Evolutionary conservation across 1,140 invertebrate genomes (phyloP).

Genomic region (Drosophila serrata): DNA sequence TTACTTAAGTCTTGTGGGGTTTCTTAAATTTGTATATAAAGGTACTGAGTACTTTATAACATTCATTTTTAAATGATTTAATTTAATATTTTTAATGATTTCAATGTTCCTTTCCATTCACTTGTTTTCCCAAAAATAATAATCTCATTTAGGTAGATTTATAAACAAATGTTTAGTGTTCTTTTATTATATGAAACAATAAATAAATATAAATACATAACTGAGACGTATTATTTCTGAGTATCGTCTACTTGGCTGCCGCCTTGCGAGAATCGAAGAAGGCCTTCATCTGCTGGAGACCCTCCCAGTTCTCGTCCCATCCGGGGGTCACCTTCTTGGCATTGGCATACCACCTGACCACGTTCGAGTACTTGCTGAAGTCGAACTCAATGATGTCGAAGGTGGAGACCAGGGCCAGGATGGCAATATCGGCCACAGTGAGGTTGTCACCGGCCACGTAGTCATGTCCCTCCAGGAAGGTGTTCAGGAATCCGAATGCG

Average conservation of each 20-base stretch:
- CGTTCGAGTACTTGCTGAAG: constrained; percentile 44
- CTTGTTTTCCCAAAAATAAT: not conserved
- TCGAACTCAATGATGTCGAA: constrained; percentile 29
- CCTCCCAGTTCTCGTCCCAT: constrained; percentile 44
- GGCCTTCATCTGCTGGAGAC: constrained; percentile 10
- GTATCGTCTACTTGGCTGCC: constrained; percentile 2
- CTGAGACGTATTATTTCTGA: too few species aligned
- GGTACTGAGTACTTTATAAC: too few species aligned
- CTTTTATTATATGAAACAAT: constrained; percentile 10
- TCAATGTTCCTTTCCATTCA: not conserved
- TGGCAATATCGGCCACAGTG: constrained; percentile 47
- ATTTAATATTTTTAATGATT: not conserved
- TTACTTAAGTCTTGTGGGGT: too few species aligned
- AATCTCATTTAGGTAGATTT: not conserved
- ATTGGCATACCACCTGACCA: constrained; percentile 51
- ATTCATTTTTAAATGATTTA: not conserved
- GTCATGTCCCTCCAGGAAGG: constrained; percentile 41
- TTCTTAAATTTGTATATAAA: too few species aligned
- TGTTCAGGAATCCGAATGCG: constrained; percentile 31
- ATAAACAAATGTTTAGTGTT: not conserved
- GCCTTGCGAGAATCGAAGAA: not conserved
- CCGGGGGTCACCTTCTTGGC: constrained; percentile 45
- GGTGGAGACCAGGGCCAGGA: constrained; percentile 45
- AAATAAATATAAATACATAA: not conserved
- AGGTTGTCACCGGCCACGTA: constrained; percentile 48